phyloP scores from a whole-genome alignment of 2,888 invertebrate species.

The Troilus luridus region DNA sequence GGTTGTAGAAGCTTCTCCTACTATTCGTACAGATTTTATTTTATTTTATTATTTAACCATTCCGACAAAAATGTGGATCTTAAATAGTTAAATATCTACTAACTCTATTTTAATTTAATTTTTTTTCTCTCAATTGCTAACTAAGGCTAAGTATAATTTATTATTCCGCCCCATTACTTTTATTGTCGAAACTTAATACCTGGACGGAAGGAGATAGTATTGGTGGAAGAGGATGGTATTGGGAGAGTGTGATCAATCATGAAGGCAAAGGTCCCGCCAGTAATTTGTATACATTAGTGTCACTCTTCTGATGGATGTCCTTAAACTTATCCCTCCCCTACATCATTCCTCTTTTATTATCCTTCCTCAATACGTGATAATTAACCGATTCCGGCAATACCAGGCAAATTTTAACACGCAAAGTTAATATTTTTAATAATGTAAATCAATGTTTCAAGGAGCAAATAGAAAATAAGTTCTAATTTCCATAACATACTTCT shows the following conservation, averaged over 20 bases:
- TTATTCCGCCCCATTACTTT: neutral
- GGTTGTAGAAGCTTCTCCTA: too few relatives aligned
- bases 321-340: neutral
- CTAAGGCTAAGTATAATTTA: neutral
- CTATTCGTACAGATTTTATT: too few relatives aligned
- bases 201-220: neutral
- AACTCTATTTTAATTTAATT: too few relatives aligned
- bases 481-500: too few relatives aligned
- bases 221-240: neutral
- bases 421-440: too few relatives aligned
- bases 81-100: too few relatives aligned
- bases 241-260: neutral
- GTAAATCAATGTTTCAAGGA: too few relatives aligned
- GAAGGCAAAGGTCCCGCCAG: neutral
- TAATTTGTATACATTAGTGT: constrained; percentile 47
- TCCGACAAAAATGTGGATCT: too few relatives aligned
- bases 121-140: too few relatives aligned
- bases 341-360: constrained; percentile 13
- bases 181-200: constrained; percentile 9
- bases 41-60: too few relatives aligned
- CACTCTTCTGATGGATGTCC: constrained; percentile 27
- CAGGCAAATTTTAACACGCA: too few relatives aligned
- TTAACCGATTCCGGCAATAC: neutral
- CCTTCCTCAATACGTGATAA: neutral
- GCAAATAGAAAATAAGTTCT: too few relatives aligned